Evolutionary conservation across 2,888 invertebrate genomes (phyloP).

Genomic region (Cosmorhoe ocellata): DNA sequence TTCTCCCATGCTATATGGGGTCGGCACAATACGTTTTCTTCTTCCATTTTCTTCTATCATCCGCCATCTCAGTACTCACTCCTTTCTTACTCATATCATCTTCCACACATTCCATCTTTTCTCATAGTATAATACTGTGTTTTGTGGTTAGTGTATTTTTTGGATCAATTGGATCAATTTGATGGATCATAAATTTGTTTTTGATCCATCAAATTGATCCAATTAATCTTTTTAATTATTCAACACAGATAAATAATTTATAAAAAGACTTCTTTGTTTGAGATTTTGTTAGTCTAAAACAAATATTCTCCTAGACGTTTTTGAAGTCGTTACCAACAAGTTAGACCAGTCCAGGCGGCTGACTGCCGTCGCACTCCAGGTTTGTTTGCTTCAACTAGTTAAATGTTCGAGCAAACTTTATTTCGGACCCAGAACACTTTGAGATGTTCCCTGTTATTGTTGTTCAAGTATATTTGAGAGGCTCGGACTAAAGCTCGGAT

Average conservation of each 20-base stretch:
- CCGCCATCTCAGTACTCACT: too few relatives aligned
- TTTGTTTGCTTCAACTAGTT: constrained; percentile 78
- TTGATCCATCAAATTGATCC: too few relatives aligned
- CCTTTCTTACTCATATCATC: too few relatives aligned
- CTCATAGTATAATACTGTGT: too few relatives aligned
- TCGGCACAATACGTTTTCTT: too few relatives aligned
- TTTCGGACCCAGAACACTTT: constrained; percentile 62
- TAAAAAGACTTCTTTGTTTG: constrained; percentile 4
- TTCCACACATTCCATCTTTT: too few relatives aligned
- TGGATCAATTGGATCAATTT: too few relatives aligned
- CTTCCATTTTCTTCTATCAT: too few relatives aligned
- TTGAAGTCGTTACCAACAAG: constrained; percentile 57
- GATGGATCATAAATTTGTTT: too few relatives aligned
- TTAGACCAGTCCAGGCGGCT: constrained; percentile 51
- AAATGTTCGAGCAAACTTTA: constrained; percentile 75
- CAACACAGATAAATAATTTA: neutral
- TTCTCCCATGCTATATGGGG: too few relatives aligned
- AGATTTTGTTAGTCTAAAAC: constrained; percentile 42
- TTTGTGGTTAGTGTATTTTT: too few relatives aligned
- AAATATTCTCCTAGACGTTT: constrained; percentile 57
- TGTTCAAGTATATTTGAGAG: constrained; percentile 56
- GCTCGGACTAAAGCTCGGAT: constrained; percentile 15
- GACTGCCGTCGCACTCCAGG: constrained; percentile 64
- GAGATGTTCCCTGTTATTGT: constrained; percentile 68
- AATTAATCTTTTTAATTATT: too few relatives aligned